Evolutionary conservation across 2,888 invertebrate species (phyloP), one percentile per base, ranked within the genome.

Genomic region (Sinotaia quadrata): DNA sequence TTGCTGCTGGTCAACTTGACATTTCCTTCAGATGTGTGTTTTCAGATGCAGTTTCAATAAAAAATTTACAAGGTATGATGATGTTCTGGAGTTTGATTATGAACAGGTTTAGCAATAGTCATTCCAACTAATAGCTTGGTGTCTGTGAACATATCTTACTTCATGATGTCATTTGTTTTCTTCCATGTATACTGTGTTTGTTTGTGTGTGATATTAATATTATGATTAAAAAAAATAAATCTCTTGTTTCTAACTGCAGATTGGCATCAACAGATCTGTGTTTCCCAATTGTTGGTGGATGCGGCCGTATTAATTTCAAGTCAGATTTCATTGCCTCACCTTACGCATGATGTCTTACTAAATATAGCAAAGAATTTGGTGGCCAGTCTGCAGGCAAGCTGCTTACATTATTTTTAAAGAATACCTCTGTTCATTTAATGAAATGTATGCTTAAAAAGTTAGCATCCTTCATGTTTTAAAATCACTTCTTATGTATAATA

Each of bases 301-400:
- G 41, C 63, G n/a, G 56, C 21, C 15, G 7, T 65, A 15, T 31
- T 65, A 41, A 12, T 65, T 27, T 2, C 33, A 18, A 24, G 41
- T 27, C 41, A 21, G 15, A 34, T 3, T 21, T 54, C 1, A 18
- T 54, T 24, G 27, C 56, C 21, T 47, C 54, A 65, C 33, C 21
- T 56, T n/a, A 34, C 31, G 15, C 65, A 65, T 24, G 24, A 56
- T 2, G n/a, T n/a, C n/a, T n/a, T n/a, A n/a, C n/a, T n/a, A n/a
- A n/a, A n/a, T n/a, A n/a, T n/a, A n/a, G n/a, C n/a, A n/a, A n/a
- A n/a, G n/a, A n/a, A n/a, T n/a, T 4, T 56, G 41, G 65, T 65
- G 15, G 56, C 65, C 18, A 56, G 54, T 31, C 29, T 65, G 18
- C 65, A 65, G 65, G 65, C 56, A 24, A 7, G 8, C 18, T n/a